Base-by-base conservation (phyloP, 1,140 invertebrate species). In the Condylostylus longicornis region DNA sequence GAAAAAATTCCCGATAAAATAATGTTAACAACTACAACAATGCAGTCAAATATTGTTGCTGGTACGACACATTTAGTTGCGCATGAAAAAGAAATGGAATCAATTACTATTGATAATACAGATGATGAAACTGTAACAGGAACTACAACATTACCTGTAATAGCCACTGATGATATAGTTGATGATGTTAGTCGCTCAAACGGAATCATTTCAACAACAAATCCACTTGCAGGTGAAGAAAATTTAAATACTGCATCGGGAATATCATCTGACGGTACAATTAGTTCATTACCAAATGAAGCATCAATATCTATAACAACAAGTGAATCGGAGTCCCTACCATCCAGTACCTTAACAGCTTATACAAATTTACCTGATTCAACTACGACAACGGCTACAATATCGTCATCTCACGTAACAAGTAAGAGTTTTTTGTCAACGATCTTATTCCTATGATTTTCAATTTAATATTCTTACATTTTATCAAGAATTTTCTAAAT, bases 21-120 rank as follows among this genome's bases (percentile, higher is more conserved):
- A n/a, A 18, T 34, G 12, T 12, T 42, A 10, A n/a, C 33, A 30
- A 23, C 40, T 9, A 10, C 48, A 5, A 41, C 35, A 12, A 14
- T 15, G n/a, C n/a, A n/a, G n/a, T n/a, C n/a, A n/a, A n/a, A n/a
- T n/a, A n/a, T n/a, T n/a, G n/a, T n/a, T n/a, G n/a, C n/a, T n/a
- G n/a, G n/a, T n/a, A n/a, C n/a, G n/a, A n/a, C n/a, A n/a, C n/a
- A n/a, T n/a, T n/a, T n/a, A n/a, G n/a, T n/a, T n/a, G n/a, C n/a
- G n/a, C n/a, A n/a, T n/a, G n/a, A n/a, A 7, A 23, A 42, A 35
- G 25, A 36, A 19, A 37, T 30, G 5, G 27, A 37, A 10, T 18
- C 35, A 7, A 28, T 37, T 18, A 30, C 28, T 13, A 34, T 17
- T 4, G 29, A 22, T 14, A 33, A 38, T 14, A 40, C 46, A 37